A percentile compares a stretch with the other conserved stretches of the same genome.
These are phyloP conservation scores for Amblyopsis rosae DNA, from an alignment of 2,113 vertebrate genomes.

Conservation along the genomic window DNA sequence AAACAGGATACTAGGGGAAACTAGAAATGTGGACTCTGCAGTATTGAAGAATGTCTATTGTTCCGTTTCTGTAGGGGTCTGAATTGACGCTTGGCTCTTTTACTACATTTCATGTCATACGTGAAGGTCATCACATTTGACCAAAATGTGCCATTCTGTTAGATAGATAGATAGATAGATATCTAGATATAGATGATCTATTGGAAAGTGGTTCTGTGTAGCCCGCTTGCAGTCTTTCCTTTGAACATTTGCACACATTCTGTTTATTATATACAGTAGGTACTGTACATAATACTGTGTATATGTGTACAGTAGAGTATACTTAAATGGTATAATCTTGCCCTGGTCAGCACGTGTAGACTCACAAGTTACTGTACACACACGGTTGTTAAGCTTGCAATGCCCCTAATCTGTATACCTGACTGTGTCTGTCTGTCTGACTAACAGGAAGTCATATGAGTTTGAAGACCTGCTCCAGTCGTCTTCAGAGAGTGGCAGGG, in stretches of 20 bases:
- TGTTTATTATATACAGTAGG: too few relatives aligned
- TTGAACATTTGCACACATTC: background rate
- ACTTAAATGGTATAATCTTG: too few relatives aligned
- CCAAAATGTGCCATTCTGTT: conserved; percentile 44
- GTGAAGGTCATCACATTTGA: conserved; percentile 49
- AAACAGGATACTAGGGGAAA: conserved; percentile 40
- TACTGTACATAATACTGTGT: too few relatives aligned
- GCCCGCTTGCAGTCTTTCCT: background rate
- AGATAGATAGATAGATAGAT: too few relatives aligned
- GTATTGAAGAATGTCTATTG: conserved; percentile 56
- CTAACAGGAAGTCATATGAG: conserved; percentile 92
- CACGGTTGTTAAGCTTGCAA: too few relatives aligned
- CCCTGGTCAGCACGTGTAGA: too few relatives aligned
- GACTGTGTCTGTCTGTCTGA: conserved; percentile 43
- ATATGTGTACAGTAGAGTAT: too few relatives aligned
- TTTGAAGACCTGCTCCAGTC: conserved; percentile 95
- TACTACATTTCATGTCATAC: conserved; percentile 67
- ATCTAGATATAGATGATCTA: conserved; percentile 15
- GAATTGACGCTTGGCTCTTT: conserved; percentile 38
- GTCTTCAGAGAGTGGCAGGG: conserved; percentile 79
- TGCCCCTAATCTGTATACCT: background rate
- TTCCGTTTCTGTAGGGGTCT: conserved; percentile 51
- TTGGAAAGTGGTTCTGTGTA: too few relatives aligned
- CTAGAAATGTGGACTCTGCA: conserved; percentile 45
- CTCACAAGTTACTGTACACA: too few relatives aligned